Base-by-base conservation (phyloP, 2,113 vertebrate genomes). In the Mirounga angustirostris region DNA sequence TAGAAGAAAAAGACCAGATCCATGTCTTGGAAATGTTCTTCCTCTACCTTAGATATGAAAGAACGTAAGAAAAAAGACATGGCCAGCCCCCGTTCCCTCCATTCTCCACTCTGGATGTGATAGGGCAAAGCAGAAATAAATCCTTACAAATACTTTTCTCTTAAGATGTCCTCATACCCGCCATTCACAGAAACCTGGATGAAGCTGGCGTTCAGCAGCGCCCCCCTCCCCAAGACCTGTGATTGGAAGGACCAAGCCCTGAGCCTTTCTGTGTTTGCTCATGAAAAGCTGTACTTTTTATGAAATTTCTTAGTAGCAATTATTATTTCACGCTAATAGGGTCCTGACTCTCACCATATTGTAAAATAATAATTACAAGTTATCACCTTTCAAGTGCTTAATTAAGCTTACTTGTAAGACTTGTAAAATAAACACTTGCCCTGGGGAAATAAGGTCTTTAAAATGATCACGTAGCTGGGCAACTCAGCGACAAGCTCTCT, bases 311-410 rank as follows among this genome's bases (percentile, higher is more conserved):
- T 26, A 13, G 46, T 36, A 15, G 61, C 50, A 59, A 71, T 80
- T 63, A 71, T 43, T 82, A 36, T 40, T 88, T 79, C 67, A 26
- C 12, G 40, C 33, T 58, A 78, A 56, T 13, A n/a, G 61, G n/a
- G 58, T 82, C 85, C 76, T 15, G 30, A 71, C 86, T 93, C 30
- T 81, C 59, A 88, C 24, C 33, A 71, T 33, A 74, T 6, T 76
- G 18, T 24, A 74, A 94, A 88, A 90, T 61, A 86, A 46, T 74
- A 71, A 88, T 78, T 59, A 50, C 46, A 40, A 80, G 67, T 63
- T 24, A 80, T 19, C 80, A 43, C 1, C 69, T 50, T 16, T 1
- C 7, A 50, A 33, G 67, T n/a, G 36, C 12, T 83, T 52, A 61
- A 76, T 24, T 73, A 40, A n/a, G 52, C 67, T 26, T 76, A 28